Conservation (phyloP, 2,113 vertebrate genomes). For the Butorides virescens region DNA sequence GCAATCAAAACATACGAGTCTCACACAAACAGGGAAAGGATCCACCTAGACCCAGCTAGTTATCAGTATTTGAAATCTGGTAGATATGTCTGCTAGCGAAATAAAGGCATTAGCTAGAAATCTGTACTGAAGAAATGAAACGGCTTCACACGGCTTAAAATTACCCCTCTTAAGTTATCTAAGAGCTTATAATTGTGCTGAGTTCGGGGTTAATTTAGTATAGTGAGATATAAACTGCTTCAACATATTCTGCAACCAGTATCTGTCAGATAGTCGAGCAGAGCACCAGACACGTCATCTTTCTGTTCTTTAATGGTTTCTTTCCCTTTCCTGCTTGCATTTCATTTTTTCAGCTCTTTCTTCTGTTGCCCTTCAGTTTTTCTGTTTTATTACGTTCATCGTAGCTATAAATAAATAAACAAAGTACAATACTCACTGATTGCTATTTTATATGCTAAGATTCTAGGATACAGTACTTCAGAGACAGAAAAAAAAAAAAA, state of each 20-base stretch:
- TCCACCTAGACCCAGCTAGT: not conserved
- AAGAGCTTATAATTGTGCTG: not conserved
- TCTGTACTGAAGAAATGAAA: rapidly evolving
- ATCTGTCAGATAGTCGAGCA: not conserved
- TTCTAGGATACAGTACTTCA: not conserved
- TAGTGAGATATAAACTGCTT: not conserved
- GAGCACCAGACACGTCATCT: not conserved
- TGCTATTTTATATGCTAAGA: conserved; percentile 8
- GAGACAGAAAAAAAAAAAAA: not conserved
- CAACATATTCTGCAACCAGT: not conserved
- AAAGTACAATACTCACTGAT: conserved; percentile 43
- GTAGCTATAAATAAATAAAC: conserved; percentile 40
- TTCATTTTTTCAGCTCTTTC: not conserved
- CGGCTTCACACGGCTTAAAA: not conserved
- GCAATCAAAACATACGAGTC: not conserved
- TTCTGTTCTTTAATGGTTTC: not conserved
- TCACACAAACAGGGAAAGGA: not conserved
- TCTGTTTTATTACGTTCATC: not conserved
- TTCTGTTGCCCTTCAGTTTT: not conserved
- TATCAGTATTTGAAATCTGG: not conserved
- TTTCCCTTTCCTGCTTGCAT: not conserved
- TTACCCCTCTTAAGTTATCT: not conserved
- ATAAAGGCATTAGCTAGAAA: not conserved
- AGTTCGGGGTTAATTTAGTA: not conserved
- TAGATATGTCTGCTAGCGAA: not conserved